Percentiles rank a stretch among this genome's conserved stretches.
phyloP scores from a whole-genome alignment of 2,888 invertebrate species.

The Tridacna crocea region DNA sequence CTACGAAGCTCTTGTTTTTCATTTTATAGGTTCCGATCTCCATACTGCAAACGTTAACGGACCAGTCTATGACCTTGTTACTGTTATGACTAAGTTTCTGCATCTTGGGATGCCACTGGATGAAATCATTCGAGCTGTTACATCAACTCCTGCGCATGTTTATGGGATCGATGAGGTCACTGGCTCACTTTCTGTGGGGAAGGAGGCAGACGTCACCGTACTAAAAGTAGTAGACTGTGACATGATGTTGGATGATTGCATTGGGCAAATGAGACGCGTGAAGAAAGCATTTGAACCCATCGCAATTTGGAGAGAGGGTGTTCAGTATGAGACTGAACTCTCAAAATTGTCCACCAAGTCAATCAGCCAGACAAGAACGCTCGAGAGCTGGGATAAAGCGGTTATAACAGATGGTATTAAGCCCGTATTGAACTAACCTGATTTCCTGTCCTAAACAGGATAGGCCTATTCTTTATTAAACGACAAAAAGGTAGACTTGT shows the following conservation, averaged over 20 bases:
- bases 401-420: conserved; percentile 3
- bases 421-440: neutral
- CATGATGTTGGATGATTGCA: conserved; percentile 72
- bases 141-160: conserved; percentile 73
- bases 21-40: conserved; percentile 67
- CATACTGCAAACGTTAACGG: conserved; percentile 72
- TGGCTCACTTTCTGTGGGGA: conserved; percentile 68
- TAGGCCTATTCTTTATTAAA: no score
- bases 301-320: conserved; percentile 74
- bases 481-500: no score
- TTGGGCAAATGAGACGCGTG: conserved; percentile 68
- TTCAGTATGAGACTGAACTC: conserved; percentile 50
- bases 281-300: conserved; percentile 68
- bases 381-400: conserved; percentile 23
- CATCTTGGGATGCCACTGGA: conserved; percentile 77
- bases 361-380: conserved; percentile 9
- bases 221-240: conserved; percentile 70
- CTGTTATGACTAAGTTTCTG: conserved; percentile 78
- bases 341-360: conserved; percentile 63
- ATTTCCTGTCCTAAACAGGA: no score
- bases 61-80: conserved; percentile 77
- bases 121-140: conserved; percentile 75
- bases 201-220: conserved; percentile 76
- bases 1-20: no score
- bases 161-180: conserved; percentile 62